Evolutionary conservation across 1,140 invertebrate genomes (phyloP).

Genomic region (Drosophila sucinea): DNA sequence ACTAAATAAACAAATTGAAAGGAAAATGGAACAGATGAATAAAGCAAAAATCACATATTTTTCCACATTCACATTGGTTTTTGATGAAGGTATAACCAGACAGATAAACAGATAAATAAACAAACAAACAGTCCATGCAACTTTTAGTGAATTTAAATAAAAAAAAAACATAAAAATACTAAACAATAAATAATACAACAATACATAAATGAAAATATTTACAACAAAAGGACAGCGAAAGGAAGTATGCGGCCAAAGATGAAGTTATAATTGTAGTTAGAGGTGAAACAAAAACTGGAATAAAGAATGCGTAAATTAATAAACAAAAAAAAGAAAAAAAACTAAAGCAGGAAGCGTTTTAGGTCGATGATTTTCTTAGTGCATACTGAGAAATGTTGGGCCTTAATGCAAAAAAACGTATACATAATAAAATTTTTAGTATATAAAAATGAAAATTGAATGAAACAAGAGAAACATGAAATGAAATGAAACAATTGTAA

Average conservation of each 20-base stretch:
- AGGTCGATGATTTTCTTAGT: slow-evolving; percentile 1
- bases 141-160: slow-evolving; percentile 78
- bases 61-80: slow-evolving; percentile 20
- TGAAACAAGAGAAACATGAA: neutral
- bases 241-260: slow-evolving; percentile 67
- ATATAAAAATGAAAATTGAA: slow-evolving; percentile 50
- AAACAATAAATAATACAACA: slow-evolving; percentile 20
- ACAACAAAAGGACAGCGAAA: slow-evolving; percentile 47
- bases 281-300: slow-evolving; percentile 26
- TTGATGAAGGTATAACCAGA: slow-evolving; percentile 24
- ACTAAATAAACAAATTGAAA: slow-evolving; percentile 25
- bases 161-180: slow-evolving; percentile 44
- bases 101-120: slow-evolving; percentile 34
- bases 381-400: neutral
- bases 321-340: slow-evolving; percentile 27
- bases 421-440: slow-evolving; percentile 52
- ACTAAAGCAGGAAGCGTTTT: slow-evolving; percentile 14
- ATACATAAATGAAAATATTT: slow-evolving; percentile 62
- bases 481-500: slow-evolving; percentile 27
- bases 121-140: slow-evolving; percentile 70
- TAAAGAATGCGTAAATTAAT: slow-evolving; percentile 13
- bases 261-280: slow-evolving; percentile 73
- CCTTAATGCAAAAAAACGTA: slow-evolving; percentile 18
- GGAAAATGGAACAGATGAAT: neutral
- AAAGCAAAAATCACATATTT: slow-evolving; percentile 21